phyloP scores from a whole-genome alignment of 2,113 vertebrate genomes.

The Baryphthengus martii region DNA sequence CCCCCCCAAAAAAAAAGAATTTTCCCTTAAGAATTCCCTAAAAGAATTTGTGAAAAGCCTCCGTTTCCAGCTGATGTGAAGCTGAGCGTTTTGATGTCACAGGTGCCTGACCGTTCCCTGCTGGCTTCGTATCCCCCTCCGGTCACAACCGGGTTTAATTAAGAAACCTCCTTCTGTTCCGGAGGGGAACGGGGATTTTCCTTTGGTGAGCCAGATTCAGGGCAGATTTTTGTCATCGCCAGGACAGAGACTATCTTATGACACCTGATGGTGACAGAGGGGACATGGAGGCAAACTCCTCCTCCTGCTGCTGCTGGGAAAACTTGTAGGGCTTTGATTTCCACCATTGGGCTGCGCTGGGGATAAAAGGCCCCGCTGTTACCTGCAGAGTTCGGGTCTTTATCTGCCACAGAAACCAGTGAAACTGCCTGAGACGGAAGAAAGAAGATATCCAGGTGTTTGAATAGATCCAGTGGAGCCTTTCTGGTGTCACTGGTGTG shows the following conservation, averaged over 20 bases:
- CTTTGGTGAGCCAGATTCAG: neutral
- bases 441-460: neutral
- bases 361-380: neutral
- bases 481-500: neutral
- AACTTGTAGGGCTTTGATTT: neutral
- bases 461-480: neutral
- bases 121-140: neutral
- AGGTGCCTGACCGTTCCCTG: neutral
- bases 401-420: neutral
- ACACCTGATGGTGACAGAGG: rapidly evolving
- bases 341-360: neutral
- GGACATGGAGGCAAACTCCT: neutral
- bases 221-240: neutral
- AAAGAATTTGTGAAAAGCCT: neutral
- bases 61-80: neutral
- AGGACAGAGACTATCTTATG: neutral
- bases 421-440: neutral
- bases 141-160: no score
- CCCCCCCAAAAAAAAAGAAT: no score
- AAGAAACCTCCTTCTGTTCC: neutral
- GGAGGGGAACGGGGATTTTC: no score
- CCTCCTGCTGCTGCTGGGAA: neutral
- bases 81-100: neutral
- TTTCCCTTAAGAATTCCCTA: no score
- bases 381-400: neutral